A percentile compares a stretch with the other conserved stretches of the same genome.
Evolutionary conservation across 2,113 vertebrate species (phyloP).

Genomic region (Cnemophilus loriae): DNA sequence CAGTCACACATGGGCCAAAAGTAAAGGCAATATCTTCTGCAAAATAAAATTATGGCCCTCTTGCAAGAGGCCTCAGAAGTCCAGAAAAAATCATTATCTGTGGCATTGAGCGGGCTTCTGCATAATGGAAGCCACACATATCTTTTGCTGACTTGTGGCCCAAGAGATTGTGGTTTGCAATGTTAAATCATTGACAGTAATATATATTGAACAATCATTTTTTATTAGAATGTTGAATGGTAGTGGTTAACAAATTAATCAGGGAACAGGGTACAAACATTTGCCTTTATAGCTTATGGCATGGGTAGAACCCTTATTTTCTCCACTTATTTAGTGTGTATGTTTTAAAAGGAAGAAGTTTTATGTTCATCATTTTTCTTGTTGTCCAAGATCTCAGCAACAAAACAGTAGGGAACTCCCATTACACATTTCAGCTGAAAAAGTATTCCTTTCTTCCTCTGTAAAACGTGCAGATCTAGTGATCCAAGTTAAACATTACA

Average conservation of each 20-base stretch:
- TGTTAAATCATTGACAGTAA: constrained; percentile 34
- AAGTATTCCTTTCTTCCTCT: constrained; percentile 66
- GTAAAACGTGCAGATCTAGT: constrained; percentile 46
- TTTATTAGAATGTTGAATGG: constrained; percentile 35
- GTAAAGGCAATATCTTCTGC: neutral
- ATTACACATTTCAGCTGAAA: constrained; percentile 60
- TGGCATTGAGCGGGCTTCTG: neutral
- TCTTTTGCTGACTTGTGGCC: constrained; percentile 16
- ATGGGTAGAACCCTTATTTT: constrained; percentile 1
- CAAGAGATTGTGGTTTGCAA: constrained; percentile 29
- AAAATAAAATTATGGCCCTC: neutral
- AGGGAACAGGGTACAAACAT: neutral
- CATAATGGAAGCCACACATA: neutral
- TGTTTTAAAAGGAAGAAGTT: constrained; percentile 44
- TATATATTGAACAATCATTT: constrained; percentile 13
- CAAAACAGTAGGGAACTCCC: constrained; percentile 75
- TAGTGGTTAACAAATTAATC: constrained; percentile 19
- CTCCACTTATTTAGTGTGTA: neutral
- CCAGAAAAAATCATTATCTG: neutral
- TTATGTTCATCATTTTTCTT: constrained; percentile 56
- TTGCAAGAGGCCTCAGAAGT: neutral
- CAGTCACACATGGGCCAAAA: neutral
- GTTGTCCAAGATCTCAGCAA: constrained; percentile 66
- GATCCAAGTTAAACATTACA: constrained; percentile 81
- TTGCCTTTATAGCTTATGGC: neutral